phyloP scores from a whole-genome alignment of 1,140 invertebrate genomes.

The Papilio polyxenes region DNA sequence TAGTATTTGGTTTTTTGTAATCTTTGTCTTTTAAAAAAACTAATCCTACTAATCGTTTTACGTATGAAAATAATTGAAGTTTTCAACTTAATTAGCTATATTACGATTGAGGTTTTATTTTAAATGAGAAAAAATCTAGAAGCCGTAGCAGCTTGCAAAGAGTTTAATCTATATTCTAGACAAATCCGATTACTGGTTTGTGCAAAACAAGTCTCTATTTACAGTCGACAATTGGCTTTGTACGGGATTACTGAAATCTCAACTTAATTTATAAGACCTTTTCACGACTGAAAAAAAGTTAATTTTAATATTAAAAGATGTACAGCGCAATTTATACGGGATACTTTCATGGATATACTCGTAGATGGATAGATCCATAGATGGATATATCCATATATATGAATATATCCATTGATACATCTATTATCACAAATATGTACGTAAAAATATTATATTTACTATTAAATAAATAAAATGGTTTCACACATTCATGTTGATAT shows the following conservation, averaged over 20 bases:
- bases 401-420: neutral
- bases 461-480: neutral
- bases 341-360: neutral
- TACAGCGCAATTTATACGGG: neutral
- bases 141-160: conserved; percentile 15
- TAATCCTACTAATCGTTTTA: too few relatives aligned
- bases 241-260: neutral
- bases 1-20: too few relatives aligned
- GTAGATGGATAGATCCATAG: neutral
- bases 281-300: neutral
- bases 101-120: neutral
- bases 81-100: neutral
- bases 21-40: too few relatives aligned
- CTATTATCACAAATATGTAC: too few relatives aligned
- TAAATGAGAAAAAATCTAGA: neutral
- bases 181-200: conserved; percentile 29
- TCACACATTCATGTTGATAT: neutral
- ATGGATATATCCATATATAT: neutral
- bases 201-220: conserved; percentile 14
- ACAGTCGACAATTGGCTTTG: conserved; percentile 14
- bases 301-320: neutral
- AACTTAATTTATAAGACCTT: conserved; percentile 10
- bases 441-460: neutral
- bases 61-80: neutral
- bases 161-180: conserved; percentile 28